A percentile compares a stretch with the other conserved stretches of the same genome.
phyloP scores from a whole-genome alignment of 2,888 invertebrate genomes.

The Aromia moschata region DNA sequence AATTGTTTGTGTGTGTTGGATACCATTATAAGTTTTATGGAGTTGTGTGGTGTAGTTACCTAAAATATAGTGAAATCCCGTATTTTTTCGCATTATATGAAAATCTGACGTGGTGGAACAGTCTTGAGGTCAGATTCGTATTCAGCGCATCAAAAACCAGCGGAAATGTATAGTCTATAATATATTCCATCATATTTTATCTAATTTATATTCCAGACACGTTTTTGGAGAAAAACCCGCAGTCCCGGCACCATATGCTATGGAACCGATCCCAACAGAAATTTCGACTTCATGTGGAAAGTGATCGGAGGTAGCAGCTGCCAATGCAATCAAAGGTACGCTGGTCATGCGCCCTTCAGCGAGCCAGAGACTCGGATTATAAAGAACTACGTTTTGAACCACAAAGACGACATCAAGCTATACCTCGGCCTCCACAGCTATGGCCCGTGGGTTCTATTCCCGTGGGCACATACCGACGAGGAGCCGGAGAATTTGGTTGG shows the following conservation, averaged over 20 bases:
- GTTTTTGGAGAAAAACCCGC: conserved; percentile 14
- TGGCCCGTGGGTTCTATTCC: conserved; percentile 74
- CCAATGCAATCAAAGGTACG: conserved; percentile 63
- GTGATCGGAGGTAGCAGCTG: conserved; percentile 54
- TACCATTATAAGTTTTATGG: too few relatives aligned
- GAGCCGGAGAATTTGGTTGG: conserved; percentile 38
- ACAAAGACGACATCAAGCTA: conserved; percentile 66
- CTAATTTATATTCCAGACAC: neutral
- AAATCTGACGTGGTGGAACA: too few relatives aligned
- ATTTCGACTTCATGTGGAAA: conserved; percentile 77
- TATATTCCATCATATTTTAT: too few relatives aligned
- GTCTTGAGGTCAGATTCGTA: too few relatives aligned
- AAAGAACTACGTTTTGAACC: conserved; percentile 66
- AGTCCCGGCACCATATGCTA: conserved; percentile 62
- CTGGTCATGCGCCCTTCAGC: conserved; percentile 62
- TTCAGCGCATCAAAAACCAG: too few relatives aligned
- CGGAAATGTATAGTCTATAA: too few relatives aligned
- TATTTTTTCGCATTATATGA: too few relatives aligned
- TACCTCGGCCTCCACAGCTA: conserved; percentile 79
- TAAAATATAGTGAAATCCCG: too few relatives aligned
- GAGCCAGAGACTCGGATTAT: conserved; percentile 69
- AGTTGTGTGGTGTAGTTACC: too few relatives aligned
- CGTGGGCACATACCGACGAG: conserved; percentile 72
- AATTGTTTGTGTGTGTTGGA: too few relatives aligned
- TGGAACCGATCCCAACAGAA: conserved; percentile 81